Evolutionary conservation across 2,888 invertebrate species (phyloP), one percentile per base, ranked within the genome.

Genomic region (Onthophagus sagittarius): DNA sequence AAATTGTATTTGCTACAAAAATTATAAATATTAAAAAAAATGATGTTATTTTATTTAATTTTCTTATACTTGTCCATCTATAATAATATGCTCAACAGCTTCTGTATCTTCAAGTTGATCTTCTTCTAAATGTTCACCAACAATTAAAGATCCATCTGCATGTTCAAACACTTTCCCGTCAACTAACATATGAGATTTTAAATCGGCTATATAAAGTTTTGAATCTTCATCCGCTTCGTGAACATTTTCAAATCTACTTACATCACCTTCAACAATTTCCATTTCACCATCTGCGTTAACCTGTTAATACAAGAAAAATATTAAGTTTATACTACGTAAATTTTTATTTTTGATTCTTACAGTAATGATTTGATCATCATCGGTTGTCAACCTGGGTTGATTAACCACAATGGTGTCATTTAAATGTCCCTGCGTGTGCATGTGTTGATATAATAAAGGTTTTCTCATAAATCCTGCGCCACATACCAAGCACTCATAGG

Each of bases 391-490:
- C 70, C 92, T 87, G 0, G 94, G 94, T 81, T 94, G 93, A 81
- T 94, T 95, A 0, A 94, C 92, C 0, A 94, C 93, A 76, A 95
- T 95, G 0, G 92, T 93, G 78, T 94, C 94, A 72, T 93, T 93
- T 62, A 92, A 83, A 82, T 95, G 95, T 0, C 92, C 91, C 82
- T 88, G 89, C 2, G 88, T 84, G 82, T 91, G 91, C 92, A 94
- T 93, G 80, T 95, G 94, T 63, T 91, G 88, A 81, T 93, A 91
- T 0, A 95, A 87, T 73, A 92, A 86, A 2, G 94, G 93, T 80
- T 94, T 94, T 7, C 95, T 86, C 94, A 95, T 95, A 81, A 92
- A 95, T 0, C 94, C 94, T 78, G 91, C 90, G 2, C 93, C 93
- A 81, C 95, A 95, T 5, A 91, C 90, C 75, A 92, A 85, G 81